phyloP scores from a whole-genome alignment of 2,888 invertebrate genomes.

The Drepanosiphum platanoidis region DNA sequence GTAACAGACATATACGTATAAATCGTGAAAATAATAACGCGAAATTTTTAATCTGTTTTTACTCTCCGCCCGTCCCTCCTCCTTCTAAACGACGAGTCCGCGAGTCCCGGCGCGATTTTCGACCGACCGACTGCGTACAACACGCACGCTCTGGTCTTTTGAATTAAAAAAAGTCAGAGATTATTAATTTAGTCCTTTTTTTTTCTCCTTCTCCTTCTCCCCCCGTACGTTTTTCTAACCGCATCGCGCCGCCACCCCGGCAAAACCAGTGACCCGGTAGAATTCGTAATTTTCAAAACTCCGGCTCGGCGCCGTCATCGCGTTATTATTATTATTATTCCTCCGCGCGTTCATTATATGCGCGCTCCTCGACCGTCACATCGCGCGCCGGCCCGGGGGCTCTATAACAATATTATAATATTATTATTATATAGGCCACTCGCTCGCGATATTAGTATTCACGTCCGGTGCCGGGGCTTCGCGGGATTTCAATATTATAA shows the following conservation, averaged over 20 bases:
- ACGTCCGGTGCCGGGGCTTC: slow-evolving; percentile 23
- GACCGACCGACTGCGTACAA: no score
- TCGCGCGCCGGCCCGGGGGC: neutral
- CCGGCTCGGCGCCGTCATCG: neutral
- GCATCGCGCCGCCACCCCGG: neutral
- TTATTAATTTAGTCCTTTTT: slow-evolving; percentile 17
- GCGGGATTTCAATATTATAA: slow-evolving; percentile 44
- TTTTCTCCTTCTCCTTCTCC: neutral
- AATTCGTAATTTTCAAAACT: slow-evolving; percentile 52
- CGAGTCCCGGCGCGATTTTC: neutral
- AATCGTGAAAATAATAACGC: neutral
- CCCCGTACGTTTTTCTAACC: neutral
- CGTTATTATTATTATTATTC: neutral
- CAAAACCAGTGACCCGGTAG: neutral
- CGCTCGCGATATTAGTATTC: slow-evolving; percentile 59
- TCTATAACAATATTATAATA: no score
- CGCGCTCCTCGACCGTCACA: neutral
- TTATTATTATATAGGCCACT: no score
- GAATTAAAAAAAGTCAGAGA: neutral
- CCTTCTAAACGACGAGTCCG: neutral
- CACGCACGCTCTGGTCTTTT: no score
- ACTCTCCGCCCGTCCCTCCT: neutral
- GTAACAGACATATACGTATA: no score
- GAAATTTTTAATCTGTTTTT: neutral
- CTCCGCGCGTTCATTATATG: neutral